Evolutionary conservation across 1,140 invertebrate genomes (phyloP).

Genomic region (Dysdera silvatica): DNA sequence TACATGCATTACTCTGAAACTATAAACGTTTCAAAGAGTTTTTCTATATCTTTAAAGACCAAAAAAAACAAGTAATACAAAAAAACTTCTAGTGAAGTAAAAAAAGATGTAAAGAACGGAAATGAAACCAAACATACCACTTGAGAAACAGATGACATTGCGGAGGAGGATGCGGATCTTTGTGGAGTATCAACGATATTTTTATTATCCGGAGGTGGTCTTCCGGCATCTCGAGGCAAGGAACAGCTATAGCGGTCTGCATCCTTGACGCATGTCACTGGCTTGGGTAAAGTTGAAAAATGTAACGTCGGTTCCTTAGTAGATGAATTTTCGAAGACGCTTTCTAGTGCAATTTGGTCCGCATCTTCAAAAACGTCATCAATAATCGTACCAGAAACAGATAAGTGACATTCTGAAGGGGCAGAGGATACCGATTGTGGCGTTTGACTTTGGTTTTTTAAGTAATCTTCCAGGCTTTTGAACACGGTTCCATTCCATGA

Average conservation of each 20-base stretch:
- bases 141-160: constrained; percentile 1
- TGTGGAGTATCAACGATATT: neutral
- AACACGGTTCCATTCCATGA: neutral
- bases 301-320: too few species aligned
- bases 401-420: neutral
- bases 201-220: too few species aligned
- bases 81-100: neutral
- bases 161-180: constrained; percentile 3
- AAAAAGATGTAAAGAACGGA: neutral
- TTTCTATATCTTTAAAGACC: neutral
- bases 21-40: neutral
- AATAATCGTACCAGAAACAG: neutral
- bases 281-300: constrained; percentile 11
- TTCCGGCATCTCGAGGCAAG: constrained; percentile 4
- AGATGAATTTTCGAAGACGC: neutral
- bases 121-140: constrained; percentile 17
- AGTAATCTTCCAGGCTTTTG: neutral
- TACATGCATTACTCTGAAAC: too few species aligned
- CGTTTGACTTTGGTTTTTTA: too few species aligned
- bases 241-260: constrained; percentile 3
- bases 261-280: neutral
- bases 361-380: neutral
- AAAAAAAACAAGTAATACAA: neutral
- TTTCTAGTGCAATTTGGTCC: too few species aligned
- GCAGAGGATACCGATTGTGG: neutral